Base-by-base conservation (phyloP, 2,113 vertebrate species). In the Orthonyx spaldingii region DNA sequence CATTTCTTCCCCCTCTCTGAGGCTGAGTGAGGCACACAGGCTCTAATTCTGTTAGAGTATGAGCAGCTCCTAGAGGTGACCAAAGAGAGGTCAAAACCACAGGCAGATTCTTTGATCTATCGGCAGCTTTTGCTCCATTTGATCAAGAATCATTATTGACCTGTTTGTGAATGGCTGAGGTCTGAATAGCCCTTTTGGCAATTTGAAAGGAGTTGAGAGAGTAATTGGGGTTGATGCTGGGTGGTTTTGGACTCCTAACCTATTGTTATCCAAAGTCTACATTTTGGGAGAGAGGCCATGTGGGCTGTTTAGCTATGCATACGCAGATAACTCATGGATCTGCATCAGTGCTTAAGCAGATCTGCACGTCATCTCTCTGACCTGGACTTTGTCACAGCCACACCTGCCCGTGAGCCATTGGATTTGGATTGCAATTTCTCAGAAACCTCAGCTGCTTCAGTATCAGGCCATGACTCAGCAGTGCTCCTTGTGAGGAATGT, bases 381-480 rank as follows among this genome's bases (percentile, higher is more conserved):
- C 60, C 23, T 16, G 56, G 44, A 30, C 65, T 65, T 88, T 60
- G 76, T 68, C 93, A 86, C 76, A 56, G 71, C 37, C 71, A 49
- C 72, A 59, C 63, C 59, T 88, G 64, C 52, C 60, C 15, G 6
- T 55, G 33, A 83, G 55, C 56, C 59, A 8, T 70, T 64, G 24
- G 66, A 72, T 63, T 63, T 65, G 50, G 42, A 41, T 39, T 72
- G 63, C 55, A 55, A 10, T 87, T 83, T 82, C 92, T 81, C 75
- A 61, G 82, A 80, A 95, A 61, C 46, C 13, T 9, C 79, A 90
- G 66, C 83, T 46, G 7, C 41, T 89, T 89, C 59, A 44, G 68
- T 42, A 47, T 79, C 79, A 52, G 76, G 47, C 87, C 50, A 10
- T 95, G 93, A 96, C 68, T 95, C 92, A 94, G 94, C 94, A 93